Evolutionary conservation across 2,113 vertebrate species (phyloP).

Genomic region (Aix galericulata): DNA sequence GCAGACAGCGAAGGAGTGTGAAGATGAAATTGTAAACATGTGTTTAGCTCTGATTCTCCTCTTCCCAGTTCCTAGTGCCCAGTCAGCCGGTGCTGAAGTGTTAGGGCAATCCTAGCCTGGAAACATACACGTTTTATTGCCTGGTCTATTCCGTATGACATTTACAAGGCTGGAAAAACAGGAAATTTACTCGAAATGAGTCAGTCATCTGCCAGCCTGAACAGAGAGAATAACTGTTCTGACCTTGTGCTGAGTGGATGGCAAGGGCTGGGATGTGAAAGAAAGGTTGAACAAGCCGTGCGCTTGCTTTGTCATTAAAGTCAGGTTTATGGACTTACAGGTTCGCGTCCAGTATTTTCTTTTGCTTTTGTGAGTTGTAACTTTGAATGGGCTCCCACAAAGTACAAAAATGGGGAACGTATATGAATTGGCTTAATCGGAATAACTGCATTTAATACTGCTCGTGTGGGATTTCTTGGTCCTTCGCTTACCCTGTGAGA

Average conservation of each 20-base stretch:
- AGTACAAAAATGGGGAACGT: neutral
- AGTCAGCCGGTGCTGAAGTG: neutral
- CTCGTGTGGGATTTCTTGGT: neutral
- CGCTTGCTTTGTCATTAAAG: neutral
- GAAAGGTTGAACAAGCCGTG: neutral
- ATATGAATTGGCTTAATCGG: neutral
- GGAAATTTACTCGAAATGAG: slow-evolving; percentile 38
- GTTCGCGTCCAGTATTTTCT: neutral
- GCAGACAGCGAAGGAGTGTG: neutral
- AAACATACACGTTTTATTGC: neutral
- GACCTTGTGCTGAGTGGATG: neutral
- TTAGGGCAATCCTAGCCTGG: neutral
- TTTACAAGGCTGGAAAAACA: slow-evolving; percentile 41
- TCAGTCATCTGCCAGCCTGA: neutral
- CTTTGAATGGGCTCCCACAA: neutral
- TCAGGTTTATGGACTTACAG: neutral
- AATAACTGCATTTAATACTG: neutral
- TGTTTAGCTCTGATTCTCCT: neutral
- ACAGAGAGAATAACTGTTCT: neutral
- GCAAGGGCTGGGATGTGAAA: neutral
- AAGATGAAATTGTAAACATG: neutral
- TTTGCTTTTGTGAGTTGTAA: neutral
- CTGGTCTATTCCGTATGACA: slow-evolving; percentile 11
- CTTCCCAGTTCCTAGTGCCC: neutral
- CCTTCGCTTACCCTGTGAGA: neutral